phyloP scores from a whole-genome alignment of 2,888 invertebrate genomes.

The Tanypteryx hageni region DNA sequence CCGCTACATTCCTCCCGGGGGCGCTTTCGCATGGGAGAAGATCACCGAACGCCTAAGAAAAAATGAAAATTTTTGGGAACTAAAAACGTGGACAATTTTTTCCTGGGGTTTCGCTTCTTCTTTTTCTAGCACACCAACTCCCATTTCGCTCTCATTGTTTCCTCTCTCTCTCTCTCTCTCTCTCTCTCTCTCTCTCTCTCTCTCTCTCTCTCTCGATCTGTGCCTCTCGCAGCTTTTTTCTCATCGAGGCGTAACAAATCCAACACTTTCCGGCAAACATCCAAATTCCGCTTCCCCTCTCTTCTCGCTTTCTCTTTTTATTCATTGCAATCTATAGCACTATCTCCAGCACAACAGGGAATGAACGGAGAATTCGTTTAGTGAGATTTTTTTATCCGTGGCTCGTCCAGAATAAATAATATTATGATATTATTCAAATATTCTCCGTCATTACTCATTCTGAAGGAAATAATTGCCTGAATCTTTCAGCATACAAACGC shows the following conservation, averaged over 20 bases:
- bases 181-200: not conserved
- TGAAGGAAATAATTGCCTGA: no score
- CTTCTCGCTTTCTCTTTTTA: not conserved
- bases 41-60: not conserved
- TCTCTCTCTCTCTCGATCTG: not conserved
- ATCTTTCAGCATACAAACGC: no score
- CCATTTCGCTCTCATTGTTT: not conserved
- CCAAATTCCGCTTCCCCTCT: not conserved
- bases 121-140: no score
- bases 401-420: no score
- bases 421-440: no score
- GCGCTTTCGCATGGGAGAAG: not conserved
- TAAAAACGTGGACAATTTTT: constrained; percentile 16
- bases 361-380: not conserved
- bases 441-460: no score
- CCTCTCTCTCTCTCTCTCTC: constrained; percentile 31
- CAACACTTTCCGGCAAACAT: not conserved
- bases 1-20: no score
- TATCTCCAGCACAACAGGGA: not conserved
- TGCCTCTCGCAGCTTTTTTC: not conserved
- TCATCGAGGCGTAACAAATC: not conserved
- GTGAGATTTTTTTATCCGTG: not conserved
- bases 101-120: not conserved
- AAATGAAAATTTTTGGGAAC: not conserved
- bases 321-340: no score